A percentile compares a stretch with the other conserved stretches of the same genome.
Conservation (phyloP, 2,113 vertebrate genomes). For the Carassius auratus region DNA sequence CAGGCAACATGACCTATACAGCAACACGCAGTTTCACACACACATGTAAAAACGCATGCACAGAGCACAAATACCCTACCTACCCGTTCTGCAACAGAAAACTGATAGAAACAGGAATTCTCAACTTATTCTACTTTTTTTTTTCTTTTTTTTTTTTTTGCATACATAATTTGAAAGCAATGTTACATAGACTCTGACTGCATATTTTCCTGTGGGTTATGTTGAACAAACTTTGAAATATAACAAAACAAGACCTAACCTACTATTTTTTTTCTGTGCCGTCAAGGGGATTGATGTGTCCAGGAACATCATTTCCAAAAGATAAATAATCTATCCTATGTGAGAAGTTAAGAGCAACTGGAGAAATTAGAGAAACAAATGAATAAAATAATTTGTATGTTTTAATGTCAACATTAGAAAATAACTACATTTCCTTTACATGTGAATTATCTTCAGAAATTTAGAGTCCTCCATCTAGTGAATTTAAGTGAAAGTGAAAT, state of each 20-base stretch:
- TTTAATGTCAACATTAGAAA: neutral
- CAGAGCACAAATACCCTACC: constrained; percentile 4
- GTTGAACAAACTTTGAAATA: constrained; percentile 30
- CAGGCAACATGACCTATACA: neutral
- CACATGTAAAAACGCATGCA: neutral
- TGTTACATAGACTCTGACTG: neutral
- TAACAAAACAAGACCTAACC: neutral
- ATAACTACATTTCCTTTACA: neutral
- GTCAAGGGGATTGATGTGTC: constrained; percentile 92
- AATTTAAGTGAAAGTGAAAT: too few species aligned
- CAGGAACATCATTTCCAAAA: constrained; percentile 94
- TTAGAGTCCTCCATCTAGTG: neutral
- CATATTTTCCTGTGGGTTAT: neutral
- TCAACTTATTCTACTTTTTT: neutral
- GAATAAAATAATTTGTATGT: neutral
- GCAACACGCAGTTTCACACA: neutral
- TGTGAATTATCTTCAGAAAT: too few species aligned
- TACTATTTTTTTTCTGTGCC: constrained; percentile 92
- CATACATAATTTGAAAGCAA: neutral
- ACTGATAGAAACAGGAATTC: constrained; percentile 77
- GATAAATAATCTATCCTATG: constrained; percentile 95
- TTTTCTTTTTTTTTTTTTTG: too few species aligned
- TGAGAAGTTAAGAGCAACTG: constrained; percentile 90
- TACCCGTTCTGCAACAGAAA: constrained; percentile 95
- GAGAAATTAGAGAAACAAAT: neutral